These are phyloP conservation scores for Macrosiphum euphorbiae DNA, from an alignment of 2,888 invertebrate species.

Conservation along the genomic window DNA sequence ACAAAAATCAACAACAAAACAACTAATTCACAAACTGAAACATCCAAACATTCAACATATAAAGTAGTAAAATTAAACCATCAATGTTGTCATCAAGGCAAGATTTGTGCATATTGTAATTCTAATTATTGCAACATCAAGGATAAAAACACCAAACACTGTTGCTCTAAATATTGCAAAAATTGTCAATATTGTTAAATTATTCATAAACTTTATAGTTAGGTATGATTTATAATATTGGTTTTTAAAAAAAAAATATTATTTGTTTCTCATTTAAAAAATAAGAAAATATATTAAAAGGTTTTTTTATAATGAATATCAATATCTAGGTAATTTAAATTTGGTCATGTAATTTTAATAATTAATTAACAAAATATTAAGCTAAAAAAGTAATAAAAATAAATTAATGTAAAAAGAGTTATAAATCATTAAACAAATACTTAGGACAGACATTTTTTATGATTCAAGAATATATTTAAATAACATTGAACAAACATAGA, in stretches of 20 bases:
- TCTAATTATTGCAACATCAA: neutral
- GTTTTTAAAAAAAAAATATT: neutral
- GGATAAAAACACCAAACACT: neutral
- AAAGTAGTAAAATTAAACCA: neutral
- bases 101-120: neutral
- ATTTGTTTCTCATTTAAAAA: neutral
- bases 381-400: neutral
- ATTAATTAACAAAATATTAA: neutral
- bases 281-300: neutral
- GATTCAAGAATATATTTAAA: neutral
- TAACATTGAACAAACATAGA: neutral
- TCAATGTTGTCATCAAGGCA: neutral
- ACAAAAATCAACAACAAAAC: neutral
- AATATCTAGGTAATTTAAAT: neutral
- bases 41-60: neutral
- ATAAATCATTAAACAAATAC: neutral
- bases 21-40: neutral
- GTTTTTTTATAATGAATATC: neutral
- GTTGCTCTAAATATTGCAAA: neutral
- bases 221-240: neutral
- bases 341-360: neutral
- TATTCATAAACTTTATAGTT: neutral
- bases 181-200: neutral
- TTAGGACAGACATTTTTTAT: neutral
- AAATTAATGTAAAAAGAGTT: neutral